Base-by-base conservation (phyloP, 1,140 invertebrate genomes). In the Lamellibrachia luymesi region DNA sequence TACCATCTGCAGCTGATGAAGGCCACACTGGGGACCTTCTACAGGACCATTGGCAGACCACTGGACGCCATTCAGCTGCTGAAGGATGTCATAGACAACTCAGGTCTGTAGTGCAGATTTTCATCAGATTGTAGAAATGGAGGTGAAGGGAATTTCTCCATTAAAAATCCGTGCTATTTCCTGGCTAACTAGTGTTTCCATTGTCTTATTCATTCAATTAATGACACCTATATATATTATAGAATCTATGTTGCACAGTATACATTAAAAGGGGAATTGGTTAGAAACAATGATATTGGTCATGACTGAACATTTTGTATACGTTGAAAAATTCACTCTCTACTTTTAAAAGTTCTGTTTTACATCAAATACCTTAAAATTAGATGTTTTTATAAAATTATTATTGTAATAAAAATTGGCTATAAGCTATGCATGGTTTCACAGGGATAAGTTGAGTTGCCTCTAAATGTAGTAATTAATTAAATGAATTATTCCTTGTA, bases 21-120 rank as follows among this genome's bases (percentile, higher is more conserved):
- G 50, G 96, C 95, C 38, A 95, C 94, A 10, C 94, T 96, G 7
- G 96, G 94, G 7, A 96, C 94, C n/a, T 95, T 96, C 94, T 95
- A 95, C 93, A 95, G 94, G 93, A 94, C 95, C 27, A 94, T 94
- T 25, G 93, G 95, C n/a, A 95, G 95, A 94, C 95, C 95, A 64
- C 94, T 95, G 90, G 94, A 95, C 92, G 95, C 95, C 90, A 93
- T 96, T 2, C 92, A 93, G n/a, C 93, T 95, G 22, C 94, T 96
- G 17, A 94, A 94, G 92, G 93, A 95, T 93, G 95, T 92, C 51
- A 56, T 50, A 4, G 92, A 92, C 27, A 64, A 64, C 52, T 38
- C 52, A 38, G 92, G 92, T 92, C 27, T 38, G 92, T 92, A 51
- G 27, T 51, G 17, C 25, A 91, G 91, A 25, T 22, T 80, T 10